Percentiles rank a stretch among this genome's conserved stretches.
phyloP scores from a whole-genome alignment of 1,140 invertebrate genomes.

The Choristoneura fumiferana region DNA sequence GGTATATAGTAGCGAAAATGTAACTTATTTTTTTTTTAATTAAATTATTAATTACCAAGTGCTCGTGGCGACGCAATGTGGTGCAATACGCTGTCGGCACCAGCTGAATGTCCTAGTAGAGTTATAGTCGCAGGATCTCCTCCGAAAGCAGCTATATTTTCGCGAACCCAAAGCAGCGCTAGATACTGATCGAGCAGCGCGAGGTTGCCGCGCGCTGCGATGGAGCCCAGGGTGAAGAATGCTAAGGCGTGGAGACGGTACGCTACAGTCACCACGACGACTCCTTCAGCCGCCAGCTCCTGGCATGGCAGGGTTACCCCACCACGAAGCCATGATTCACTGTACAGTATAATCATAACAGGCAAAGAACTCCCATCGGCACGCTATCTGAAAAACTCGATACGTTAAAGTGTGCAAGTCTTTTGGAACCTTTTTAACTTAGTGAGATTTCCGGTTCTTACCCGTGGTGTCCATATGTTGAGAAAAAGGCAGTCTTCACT shows the following conservation, averaged over 20 bases:
- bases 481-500: slow-evolving; percentile 68
- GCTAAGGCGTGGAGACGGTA: slow-evolving; percentile 83
- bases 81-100: slow-evolving; percentile 80
- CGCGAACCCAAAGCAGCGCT: slow-evolving; percentile 84
- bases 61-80: slow-evolving; percentile 82
- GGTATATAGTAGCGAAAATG: not conserved
- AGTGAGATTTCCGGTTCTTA: slow-evolving; percentile 25
- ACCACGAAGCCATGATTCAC: slow-evolving; percentile 69
- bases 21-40: not conserved
- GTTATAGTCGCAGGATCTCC: slow-evolving; percentile 85
- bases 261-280: slow-evolving; percentile 82
- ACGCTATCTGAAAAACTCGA: slow-evolving; percentile 69
- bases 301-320: slow-evolving; percentile 78
- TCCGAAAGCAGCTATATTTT: slow-evolving; percentile 86
- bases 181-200: slow-evolving; percentile 86
- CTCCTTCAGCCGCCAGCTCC: slow-evolving; percentile 82
- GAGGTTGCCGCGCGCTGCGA: slow-evolving; percentile 81
- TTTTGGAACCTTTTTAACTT: not conserved
- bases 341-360: slow-evolving; percentile 80
- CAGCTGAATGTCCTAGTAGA: slow-evolving; percentile 84
- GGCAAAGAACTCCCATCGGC: slow-evolving; percentile 79
- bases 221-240: slow-evolving; percentile 83
- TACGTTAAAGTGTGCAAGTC: not conserved
- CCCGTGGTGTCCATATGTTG: slow-evolving; percentile 69
- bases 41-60: slow-evolving; percentile 77